Evolutionary conservation across 1,140 invertebrate species (phyloP).

Genomic region (Gonatopus flavifemur): DNA sequence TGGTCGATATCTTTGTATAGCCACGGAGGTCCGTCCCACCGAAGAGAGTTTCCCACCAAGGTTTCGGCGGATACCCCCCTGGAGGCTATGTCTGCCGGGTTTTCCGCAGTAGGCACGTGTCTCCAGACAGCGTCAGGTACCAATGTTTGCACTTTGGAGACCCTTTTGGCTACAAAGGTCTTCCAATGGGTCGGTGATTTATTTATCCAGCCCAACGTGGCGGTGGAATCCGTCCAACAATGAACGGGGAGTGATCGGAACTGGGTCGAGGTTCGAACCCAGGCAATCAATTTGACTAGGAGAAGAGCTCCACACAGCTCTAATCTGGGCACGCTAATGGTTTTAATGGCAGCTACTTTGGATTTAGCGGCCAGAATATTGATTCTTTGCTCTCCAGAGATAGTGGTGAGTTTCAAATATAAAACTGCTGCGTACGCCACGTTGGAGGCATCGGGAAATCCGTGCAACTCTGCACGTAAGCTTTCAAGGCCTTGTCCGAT

Average conservation of each 20-base stretch:
- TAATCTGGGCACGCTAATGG: background rate
- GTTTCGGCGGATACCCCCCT: background rate
- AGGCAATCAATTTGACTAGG: background rate
- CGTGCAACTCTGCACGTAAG: constrained; percentile 30
- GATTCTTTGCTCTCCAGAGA: background rate
- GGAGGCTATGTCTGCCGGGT: background rate
- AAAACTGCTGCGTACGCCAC: constrained; percentile 25
- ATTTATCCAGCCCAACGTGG: background rate
- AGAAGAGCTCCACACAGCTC: background rate
- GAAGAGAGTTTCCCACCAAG: background rate
- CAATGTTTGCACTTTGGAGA: background rate
- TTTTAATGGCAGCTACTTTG: background rate
- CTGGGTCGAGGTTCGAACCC: background rate
- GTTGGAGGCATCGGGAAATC: constrained; percentile 35
- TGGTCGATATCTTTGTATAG: background rate
- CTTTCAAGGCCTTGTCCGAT: background rate
- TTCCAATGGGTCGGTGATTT: background rate
- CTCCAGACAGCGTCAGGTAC: background rate
- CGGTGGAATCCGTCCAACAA: background rate
- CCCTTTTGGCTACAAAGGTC: background rate
- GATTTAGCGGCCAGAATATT: background rate
- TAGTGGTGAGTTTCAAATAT: constrained; percentile 14
- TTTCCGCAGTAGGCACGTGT: background rate
- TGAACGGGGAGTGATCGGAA: background rate
- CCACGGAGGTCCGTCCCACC: background rate